phyloP scores from a whole-genome alignment of 2,113 vertebrate species.

The Periophthalmodon schlosseri region DNA sequence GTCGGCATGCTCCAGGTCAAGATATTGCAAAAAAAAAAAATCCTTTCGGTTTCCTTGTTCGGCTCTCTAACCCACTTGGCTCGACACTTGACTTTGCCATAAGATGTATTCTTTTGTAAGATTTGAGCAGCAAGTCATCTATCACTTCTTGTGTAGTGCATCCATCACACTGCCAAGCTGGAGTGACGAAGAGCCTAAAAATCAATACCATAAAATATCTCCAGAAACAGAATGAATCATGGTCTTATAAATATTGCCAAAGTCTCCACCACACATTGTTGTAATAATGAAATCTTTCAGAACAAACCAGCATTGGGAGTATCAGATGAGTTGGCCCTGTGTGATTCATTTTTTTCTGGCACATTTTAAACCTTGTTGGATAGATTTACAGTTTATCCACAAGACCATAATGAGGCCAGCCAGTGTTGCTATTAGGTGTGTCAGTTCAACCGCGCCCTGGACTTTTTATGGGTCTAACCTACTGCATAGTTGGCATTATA shows the following conservation, averaged over 20 bases:
- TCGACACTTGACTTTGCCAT: neutral
- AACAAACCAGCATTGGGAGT: neutral
- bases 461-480: neutral
- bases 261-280: neutral
- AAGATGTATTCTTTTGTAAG: neutral
- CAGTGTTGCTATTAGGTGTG: conserved; percentile 2
- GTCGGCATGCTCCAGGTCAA: neutral
- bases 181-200: conserved; percentile 12
- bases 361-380: neutral
- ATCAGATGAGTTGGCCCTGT: neutral
- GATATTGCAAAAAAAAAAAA: neutral
- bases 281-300: neutral
- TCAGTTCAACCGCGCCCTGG: neutral
- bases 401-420: neutral
- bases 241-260: neutral
- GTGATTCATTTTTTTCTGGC: conserved; percentile 8
- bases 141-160: conserved; percentile 15
- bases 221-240: conserved; percentile 24
- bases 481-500: neutral
- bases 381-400: conserved; percentile 1
- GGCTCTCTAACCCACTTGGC: neutral
- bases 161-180: conserved; percentile 24
- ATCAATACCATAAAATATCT: conserved; percentile 43
- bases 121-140: conserved; percentile 12
- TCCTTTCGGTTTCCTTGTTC: neutral